Percentiles rank a stretch among this genome's conserved stretches.
Evolutionary conservation across 1,140 invertebrate species (phyloP).

Genomic region (Musca vetustissima): DNA sequence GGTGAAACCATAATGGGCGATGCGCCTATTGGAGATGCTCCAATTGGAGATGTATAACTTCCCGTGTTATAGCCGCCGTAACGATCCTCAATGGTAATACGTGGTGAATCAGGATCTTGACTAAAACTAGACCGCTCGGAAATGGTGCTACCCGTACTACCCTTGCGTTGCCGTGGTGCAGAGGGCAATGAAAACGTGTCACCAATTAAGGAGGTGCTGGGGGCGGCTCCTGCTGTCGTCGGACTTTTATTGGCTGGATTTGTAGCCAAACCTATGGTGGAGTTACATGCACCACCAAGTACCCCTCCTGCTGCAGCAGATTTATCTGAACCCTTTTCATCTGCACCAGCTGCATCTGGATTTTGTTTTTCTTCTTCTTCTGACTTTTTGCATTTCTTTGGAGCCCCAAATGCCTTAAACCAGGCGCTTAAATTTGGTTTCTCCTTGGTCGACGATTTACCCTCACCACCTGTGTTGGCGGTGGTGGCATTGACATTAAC

Average conservation of each 20-base stretch:
- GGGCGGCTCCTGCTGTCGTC: conserved; percentile 25
- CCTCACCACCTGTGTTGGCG: conserved; percentile 42
- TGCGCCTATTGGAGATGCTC: conserved; percentile 61
- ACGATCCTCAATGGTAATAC: conserved; percentile 63
- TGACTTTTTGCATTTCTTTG: conserved; percentile 61
- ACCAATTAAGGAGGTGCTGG: conserved; percentile 8
- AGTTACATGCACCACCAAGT: too few species aligned
- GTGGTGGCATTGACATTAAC: conserved; percentile 25
- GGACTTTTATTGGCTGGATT: conserved; percentile 39
- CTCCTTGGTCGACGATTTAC: conserved; percentile 60
- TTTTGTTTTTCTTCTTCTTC: conserved; percentile 57
- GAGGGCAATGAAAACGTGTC: conserved; percentile 47
- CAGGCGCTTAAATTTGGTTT: conserved; percentile 86
- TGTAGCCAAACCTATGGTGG: conserved; percentile 29
- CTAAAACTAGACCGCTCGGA: conserved; percentile 75
- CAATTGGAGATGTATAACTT: conserved; percentile 65
- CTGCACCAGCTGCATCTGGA: conserved; percentile 24
- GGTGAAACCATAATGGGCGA: conserved; percentile 62
- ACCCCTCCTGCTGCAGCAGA: background rate
- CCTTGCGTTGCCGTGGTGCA: conserved; percentile 61
- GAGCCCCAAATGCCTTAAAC: conserved; percentile 87
- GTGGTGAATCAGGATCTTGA: conserved; percentile 71
- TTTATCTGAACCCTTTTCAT: background rate
- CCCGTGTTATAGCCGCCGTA: conserved; percentile 61
- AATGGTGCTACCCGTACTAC: conserved; percentile 71